A percentile compares a stretch with the other conserved stretches of the same genome.
Conservation (phyloP, 2,113 vertebrate genomes). For the Ancistrus triradiatus region DNA sequence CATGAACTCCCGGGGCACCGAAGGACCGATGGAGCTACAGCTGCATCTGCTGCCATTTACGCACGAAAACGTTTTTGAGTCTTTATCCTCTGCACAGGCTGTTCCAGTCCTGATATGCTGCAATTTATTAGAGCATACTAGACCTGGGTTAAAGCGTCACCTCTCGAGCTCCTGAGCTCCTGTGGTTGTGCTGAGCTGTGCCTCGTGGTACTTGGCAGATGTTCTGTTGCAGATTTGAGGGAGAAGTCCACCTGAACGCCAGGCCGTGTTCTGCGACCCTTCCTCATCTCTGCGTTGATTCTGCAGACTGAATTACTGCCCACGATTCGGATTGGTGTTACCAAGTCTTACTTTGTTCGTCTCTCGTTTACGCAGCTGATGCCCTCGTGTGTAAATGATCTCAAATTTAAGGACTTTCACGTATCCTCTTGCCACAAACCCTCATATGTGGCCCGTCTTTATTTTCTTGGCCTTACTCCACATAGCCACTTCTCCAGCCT, state of each 20-base stretch:
- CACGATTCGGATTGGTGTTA: constrained; percentile 41
- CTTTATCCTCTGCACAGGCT: constrained; percentile 11
- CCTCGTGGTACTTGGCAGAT: too few species aligned
- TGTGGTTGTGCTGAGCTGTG: too few species aligned
- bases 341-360: not conserved
- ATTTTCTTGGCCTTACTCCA: constrained; percentile 16
- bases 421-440: not conserved
- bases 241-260: too few species aligned
- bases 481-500: constrained; percentile 6
- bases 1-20: constrained; percentile 29
- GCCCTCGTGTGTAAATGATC: not conserved
- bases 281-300: constrained; percentile 47
- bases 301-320: constrained; percentile 52
- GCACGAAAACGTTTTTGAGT: constrained; percentile 39
- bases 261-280: constrained; percentile 4
- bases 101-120: constrained; percentile 16
- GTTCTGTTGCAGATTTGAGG: too few species aligned
- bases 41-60: constrained; percentile 55
- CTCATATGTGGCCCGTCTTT: not conserved
- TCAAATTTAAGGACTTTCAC: too few species aligned
- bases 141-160: not conserved
- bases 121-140: not conserved
- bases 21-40: constrained; percentile 10
- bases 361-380: not conserved
- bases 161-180: too few species aligned